phyloP scores from a whole-genome alignment of 2,888 invertebrate species.

The Cancer borealis region DNA sequence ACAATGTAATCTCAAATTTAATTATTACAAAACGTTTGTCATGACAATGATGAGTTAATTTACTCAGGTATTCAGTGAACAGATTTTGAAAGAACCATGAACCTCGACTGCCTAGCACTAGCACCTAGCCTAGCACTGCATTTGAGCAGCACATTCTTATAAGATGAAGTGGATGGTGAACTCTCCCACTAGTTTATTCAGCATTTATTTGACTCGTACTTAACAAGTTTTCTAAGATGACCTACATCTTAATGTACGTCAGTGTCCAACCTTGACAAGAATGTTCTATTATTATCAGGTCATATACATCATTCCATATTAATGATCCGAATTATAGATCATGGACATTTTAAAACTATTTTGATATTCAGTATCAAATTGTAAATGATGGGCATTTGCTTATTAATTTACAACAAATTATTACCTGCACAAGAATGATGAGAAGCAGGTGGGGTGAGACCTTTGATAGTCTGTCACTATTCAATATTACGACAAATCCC shows the following conservation, averaged over 20 bases:
- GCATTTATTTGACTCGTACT: conserved; percentile 22
- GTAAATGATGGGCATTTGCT: not conserved
- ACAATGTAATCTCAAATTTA: not conserved
- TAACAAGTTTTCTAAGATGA: not conserved
- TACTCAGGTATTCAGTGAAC: not conserved
- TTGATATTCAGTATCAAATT: conserved; percentile 4
- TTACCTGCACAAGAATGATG: not conserved
- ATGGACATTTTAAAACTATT: not conserved
- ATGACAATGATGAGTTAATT: not conserved
- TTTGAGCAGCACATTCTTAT: not conserved
- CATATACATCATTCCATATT: not conserved
- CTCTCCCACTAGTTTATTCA: conserved; percentile 1
- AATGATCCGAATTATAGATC: not conserved
- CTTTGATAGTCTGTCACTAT: not conserved
- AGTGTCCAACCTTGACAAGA: not conserved
- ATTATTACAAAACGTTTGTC: not conserved
- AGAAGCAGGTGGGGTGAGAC: not conserved
- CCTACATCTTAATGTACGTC: not conserved
- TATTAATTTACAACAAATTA: not conserved
- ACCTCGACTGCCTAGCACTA: not conserved
- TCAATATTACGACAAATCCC: not conserved
- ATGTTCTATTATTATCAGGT: not conserved
- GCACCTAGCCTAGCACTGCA: not conserved
- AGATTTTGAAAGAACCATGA: not conserved
- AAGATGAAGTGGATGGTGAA: not conserved